Percentiles rank a stretch among this genome's conserved stretches.
These are phyloP conservation scores for Agrotis segetum DNA, from an alignment of 2,888 invertebrate species.

Conservation along the genomic window DNA sequence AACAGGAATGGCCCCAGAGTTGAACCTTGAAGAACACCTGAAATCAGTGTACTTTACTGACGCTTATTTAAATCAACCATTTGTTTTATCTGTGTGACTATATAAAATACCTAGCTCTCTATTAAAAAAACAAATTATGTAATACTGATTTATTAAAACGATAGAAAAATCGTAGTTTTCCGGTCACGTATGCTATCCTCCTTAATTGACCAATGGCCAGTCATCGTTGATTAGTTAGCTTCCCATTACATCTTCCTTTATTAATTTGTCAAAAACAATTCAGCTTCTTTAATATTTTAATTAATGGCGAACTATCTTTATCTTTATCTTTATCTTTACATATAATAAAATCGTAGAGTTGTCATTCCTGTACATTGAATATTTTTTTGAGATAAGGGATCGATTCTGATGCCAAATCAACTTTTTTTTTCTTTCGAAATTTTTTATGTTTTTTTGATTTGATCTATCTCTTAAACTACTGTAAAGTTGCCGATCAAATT, in stretches of 20 bases:
- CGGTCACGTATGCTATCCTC: constrained; percentile 39
- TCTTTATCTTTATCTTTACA: too few species aligned
- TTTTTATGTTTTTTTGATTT: too few species aligned
- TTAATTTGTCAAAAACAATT: constrained; percentile 43
- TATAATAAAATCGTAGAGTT: too few species aligned
- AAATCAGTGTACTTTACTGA: background rate
- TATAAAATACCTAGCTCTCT: background rate
- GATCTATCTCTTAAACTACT: too few species aligned
- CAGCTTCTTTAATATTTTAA: constrained; percentile 10
- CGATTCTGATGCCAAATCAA: too few species aligned
- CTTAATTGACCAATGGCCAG: constrained; percentile 42
- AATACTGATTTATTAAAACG: constrained; percentile 29
- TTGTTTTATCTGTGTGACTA: background rate
- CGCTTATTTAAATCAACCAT: background rate
- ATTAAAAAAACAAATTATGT: constrained; percentile 1
- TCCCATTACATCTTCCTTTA: constrained; percentile 33
- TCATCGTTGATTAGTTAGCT: constrained; percentile 40
- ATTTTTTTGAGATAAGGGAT: too few species aligned
- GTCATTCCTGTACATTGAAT: too few species aligned
- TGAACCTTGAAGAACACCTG: constrained; percentile 1
- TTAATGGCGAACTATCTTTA: constrained; percentile 7
- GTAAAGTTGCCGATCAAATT: too few species aligned
- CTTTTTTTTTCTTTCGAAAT: too few species aligned
- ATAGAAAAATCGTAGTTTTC: constrained; percentile 18
- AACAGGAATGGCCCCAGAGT: background rate